These are phyloP conservation scores for Clusia tigrina DNA, from an alignment of 2,888 invertebrate genomes.

Conservation along the genomic window DNA sequence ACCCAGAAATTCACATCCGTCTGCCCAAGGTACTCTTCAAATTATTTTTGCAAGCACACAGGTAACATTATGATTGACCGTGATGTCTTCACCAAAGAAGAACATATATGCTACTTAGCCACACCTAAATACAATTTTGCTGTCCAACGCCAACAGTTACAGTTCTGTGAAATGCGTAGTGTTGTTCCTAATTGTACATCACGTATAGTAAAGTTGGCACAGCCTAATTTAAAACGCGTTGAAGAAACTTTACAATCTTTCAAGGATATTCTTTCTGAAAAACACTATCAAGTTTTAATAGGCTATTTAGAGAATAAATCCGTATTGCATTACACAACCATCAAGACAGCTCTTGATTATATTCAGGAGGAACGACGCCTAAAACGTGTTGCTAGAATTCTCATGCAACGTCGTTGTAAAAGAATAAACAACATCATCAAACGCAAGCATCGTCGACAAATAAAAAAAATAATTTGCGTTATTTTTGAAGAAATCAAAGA, in stretches of 20 bases:
- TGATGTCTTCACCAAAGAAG: conserved; percentile 55
- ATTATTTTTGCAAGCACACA: conserved; percentile 49
- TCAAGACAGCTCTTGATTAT: conserved; percentile 53
- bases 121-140: conserved; percentile 53
- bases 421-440: conserved; percentile 48
- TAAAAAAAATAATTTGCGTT: conserved; percentile 53
- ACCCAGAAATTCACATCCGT: conserved; percentile 49
- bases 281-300: conserved; percentile 45
- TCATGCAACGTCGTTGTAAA: conserved; percentile 45
- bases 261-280: conserved; percentile 41
- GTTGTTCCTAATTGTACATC: conserved; percentile 56
- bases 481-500: conserved; percentile 60
- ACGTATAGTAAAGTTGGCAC: too few species aligned
- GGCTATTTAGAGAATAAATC: conserved; percentile 47
- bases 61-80: conserved; percentile 59
- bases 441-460: conserved; percentile 47
- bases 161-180: conserved; percentile 43
- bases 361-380: conserved; percentile 57
- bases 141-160: conserved; percentile 35
- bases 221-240: too few species aligned
- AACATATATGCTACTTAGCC: conserved; percentile 56
- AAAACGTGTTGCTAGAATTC: conserved; percentile 38
- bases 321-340: conserved; percentile 43
- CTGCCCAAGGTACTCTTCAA: conserved; percentile 41
- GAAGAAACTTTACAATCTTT: conserved; percentile 49